Evolutionary conservation across 2,797 vertebrate genomes (phyloP).

Genomic region (Luscinia megarhynchos): DNA sequence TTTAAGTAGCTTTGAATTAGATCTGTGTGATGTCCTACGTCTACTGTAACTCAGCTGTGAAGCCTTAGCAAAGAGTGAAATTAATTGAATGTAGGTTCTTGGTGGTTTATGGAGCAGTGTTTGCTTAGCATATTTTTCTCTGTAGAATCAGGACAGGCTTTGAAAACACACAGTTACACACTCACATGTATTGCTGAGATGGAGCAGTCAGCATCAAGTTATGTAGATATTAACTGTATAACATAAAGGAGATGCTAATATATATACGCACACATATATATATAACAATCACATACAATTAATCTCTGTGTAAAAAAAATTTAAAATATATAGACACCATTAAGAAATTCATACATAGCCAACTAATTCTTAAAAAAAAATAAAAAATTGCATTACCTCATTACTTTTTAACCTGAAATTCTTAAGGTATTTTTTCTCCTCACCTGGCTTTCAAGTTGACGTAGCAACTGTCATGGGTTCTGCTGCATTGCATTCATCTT

Average conservation of each 20-base stretch:
- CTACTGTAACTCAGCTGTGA: not conserved
- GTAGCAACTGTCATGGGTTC: not conserved
- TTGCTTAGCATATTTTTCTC: not conserved
- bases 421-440: not conserved
- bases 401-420: not conserved
- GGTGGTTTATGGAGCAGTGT: not conserved
- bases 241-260: not conserved
- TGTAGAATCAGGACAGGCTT: not conserved
- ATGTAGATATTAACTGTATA: not conserved
- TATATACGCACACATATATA: not conserved
- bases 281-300: not conserved
- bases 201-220: not conserved
- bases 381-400: no score
- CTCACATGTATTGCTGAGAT: not conserved
- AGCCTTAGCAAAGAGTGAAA: not conserved
- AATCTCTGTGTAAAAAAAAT: not conserved
- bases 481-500: not conserved
- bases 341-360: not conserved
- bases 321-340: not conserved
- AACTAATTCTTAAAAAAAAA: not conserved
- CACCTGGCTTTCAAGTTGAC: not conserved
- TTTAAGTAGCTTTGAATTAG: not conserved
- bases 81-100: not conserved
- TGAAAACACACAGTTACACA: not conserved
- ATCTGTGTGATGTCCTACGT: not conserved